Evolutionary conservation across 2,113 vertebrate genomes (phyloP).

Genomic region (Dipodomys stephensi): DNA sequence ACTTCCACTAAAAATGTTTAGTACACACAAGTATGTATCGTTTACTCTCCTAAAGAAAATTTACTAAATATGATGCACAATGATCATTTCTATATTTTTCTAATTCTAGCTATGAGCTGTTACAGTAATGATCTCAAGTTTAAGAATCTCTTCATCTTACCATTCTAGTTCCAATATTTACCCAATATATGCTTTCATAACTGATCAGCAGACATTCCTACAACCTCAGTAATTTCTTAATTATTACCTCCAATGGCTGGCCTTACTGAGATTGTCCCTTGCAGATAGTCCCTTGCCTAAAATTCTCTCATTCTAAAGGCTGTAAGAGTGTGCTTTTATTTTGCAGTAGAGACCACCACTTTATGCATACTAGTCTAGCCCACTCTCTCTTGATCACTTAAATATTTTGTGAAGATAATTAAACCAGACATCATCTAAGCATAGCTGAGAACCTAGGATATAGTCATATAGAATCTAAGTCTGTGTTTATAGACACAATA

Average conservation of each 20-base stretch:
- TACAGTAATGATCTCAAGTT: neutral
- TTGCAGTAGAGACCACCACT: too few relatives aligned
- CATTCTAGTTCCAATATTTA: neutral
- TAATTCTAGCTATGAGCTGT: neutral
- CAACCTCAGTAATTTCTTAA: neutral
- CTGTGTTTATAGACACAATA: neutral
- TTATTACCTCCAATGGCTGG: neutral
- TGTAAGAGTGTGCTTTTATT: too few relatives aligned
- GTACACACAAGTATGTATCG: neutral
- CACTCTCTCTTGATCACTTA: too few relatives aligned
- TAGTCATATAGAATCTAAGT: neutral
- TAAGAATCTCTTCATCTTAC: neutral
- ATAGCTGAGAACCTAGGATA: neutral
- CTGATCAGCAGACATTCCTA: neutral
- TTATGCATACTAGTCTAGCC: too few relatives aligned
- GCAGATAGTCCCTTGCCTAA: neutral
- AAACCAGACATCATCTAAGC: neutral
- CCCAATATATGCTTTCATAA: neutral
- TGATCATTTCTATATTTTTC: neutral
- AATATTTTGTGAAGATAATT: neutral
- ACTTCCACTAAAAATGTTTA: neutral
- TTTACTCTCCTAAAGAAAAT: neutral
- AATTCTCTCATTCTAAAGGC: too few relatives aligned
- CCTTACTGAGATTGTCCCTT: neutral
- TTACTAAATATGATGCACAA: neutral